Conservation (phyloP, 2,797 vertebrate species). For the Neostethus bicornis region DNA sequence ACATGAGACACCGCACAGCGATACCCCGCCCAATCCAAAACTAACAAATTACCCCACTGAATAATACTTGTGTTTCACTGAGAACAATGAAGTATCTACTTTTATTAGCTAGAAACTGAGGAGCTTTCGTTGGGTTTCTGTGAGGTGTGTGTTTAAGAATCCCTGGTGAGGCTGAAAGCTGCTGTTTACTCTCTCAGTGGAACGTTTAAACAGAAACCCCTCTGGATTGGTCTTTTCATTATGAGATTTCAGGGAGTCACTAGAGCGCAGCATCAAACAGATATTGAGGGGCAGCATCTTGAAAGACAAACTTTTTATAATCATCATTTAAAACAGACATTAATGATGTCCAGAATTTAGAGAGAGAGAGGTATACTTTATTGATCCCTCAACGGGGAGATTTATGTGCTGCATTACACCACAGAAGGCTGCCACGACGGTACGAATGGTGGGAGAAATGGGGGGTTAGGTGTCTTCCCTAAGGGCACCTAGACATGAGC, state of each 20-base stretch:
- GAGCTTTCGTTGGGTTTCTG: constrained; percentile 2
- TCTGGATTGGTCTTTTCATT: constrained; percentile 41
- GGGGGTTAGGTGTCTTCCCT: too few species aligned
- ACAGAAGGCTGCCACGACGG: too few species aligned
- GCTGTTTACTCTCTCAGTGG: constrained; percentile 27
- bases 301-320: not conserved
- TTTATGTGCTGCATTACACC: too few species aligned
- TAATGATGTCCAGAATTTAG: too few species aligned
- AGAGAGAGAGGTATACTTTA: too few species aligned
- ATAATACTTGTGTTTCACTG: too few species aligned
- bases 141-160: constrained; percentile 16
- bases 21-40: constrained; percentile 1
- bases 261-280: constrained; percentile 19
- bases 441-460: too few species aligned
- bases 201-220: constrained; percentile 47
- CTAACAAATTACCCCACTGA: not conserved
- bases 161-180: constrained; percentile 18
- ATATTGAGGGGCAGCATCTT: constrained; percentile 11
- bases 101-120: not conserved
- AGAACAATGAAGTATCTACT: not conserved
- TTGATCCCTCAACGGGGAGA: too few species aligned
- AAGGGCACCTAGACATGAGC: too few species aligned
- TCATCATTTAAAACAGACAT: constrained; percentile 18
- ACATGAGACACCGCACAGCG: too few species aligned
- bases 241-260: constrained; percentile 54